Percentiles rank a stretch among this genome's conserved stretches.
Conservation (phyloP, 2,113 vertebrate species). For the Sphyrna mokarran region DNA sequence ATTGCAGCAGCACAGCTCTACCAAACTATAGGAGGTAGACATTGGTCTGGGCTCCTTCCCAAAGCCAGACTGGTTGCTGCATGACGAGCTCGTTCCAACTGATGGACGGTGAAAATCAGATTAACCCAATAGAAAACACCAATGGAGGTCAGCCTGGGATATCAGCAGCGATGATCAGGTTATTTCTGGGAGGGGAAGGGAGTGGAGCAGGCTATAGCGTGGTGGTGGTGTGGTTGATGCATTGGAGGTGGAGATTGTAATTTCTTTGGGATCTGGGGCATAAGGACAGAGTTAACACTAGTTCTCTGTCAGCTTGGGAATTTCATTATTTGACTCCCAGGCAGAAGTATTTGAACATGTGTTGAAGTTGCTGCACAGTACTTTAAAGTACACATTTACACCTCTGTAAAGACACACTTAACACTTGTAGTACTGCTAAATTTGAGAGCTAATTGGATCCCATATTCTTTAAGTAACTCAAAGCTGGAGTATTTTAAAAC, state of each 20-base stretch:
- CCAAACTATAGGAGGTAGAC: not conserved
- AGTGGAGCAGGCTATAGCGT: not conserved
- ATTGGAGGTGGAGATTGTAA: not conserved
- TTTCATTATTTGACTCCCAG: not conserved
- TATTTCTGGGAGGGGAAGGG: too few relatives aligned
- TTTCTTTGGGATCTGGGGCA: not conserved
- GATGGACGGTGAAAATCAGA: not conserved
- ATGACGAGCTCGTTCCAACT: not conserved
- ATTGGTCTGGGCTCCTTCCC: not conserved
- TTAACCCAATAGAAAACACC: not conserved
- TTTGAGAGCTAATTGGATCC: not conserved
- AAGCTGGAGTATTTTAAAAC: conserved; percentile 10
- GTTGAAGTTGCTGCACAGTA: not conserved
- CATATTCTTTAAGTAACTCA: not conserved
- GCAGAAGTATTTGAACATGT: not conserved
- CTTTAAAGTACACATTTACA: not conserved
- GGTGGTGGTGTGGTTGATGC: not conserved
- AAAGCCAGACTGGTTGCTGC: not conserved
- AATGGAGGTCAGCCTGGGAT: not conserved
- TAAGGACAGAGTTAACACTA: not conserved
- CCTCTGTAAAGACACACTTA: not conserved
- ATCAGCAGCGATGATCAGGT: not conserved
- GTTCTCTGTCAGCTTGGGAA: not conserved
- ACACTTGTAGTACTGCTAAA: not conserved
- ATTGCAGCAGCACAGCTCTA: not conserved